Percentiles rank a stretch among this genome's conserved stretches.
Conservation (phyloP, 1,140 invertebrate genomes). For the Holcopasites calliopsidis region DNA sequence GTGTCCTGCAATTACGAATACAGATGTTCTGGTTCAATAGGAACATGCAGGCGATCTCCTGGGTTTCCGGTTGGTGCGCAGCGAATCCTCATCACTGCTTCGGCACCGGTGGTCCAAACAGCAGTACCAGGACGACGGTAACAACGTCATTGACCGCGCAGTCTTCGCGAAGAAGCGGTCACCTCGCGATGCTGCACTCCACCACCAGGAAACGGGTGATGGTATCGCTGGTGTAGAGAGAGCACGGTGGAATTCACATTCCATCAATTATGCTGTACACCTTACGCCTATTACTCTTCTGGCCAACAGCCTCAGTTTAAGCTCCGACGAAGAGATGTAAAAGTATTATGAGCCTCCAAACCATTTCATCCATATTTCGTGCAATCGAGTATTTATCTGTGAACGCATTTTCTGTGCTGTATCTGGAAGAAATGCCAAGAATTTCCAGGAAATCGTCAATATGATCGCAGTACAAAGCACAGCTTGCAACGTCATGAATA, state of each 20-base stretch:
- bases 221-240: constrained; percentile 73
- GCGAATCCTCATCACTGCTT: constrained; percentile 74
- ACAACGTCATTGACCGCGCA: constrained; percentile 76
- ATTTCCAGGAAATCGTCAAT: not conserved
- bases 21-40: constrained; percentile 58
- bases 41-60: constrained; percentile 74
- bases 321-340: not conserved
- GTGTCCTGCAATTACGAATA: not conserved
- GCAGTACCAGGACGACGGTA: constrained; percentile 73
- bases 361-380: not conserved
- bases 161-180: constrained; percentile 73
- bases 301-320: not conserved
- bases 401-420: not conserved
- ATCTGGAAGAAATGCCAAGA: not conserved
- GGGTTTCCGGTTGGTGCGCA: constrained; percentile 74
- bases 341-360: not conserved
- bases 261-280: not conserved
- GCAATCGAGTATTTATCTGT: not conserved
- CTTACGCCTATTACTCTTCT: not conserved
- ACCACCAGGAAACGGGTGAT: constrained; percentile 74
- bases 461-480: too few species aligned
- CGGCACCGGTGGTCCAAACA: constrained; percentile 61
- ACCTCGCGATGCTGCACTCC: constrained; percentile 69
- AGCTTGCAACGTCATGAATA: too few species aligned
- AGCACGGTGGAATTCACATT: not conserved